These are phyloP conservation scores for Tragelaphus buxtoni DNA, from an alignment of 2,113 vertebrate species.

Conservation along the genomic window DNA sequence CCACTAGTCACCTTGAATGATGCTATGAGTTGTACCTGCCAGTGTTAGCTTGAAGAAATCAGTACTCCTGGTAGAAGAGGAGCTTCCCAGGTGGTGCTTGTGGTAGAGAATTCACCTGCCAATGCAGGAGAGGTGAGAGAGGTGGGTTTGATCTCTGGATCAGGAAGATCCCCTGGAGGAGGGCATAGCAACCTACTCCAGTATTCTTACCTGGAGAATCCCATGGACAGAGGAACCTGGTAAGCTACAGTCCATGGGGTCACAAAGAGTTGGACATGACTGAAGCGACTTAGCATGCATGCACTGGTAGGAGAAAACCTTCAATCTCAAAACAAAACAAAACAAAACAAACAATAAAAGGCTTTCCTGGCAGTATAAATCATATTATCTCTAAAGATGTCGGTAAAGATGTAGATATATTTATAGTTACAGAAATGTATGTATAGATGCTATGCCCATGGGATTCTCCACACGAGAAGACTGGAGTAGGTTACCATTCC, in stretches of 20 bases:
- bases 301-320: background rate
- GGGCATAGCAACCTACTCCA: background rate
- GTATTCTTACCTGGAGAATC: background rate
- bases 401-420: background rate
- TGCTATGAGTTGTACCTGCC: background rate
- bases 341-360: background rate
- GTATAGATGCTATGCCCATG: background rate
- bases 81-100: background rate
- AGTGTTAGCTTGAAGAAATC: background rate
- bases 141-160: background rate
- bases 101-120: background rate
- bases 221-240: background rate
- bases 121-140: background rate
- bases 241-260: background rate
- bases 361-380: background rate
- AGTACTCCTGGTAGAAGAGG: background rate
- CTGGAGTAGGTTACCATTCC: background rate
- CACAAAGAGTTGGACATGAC: background rate
- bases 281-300: background rate
- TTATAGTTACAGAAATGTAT: background rate
- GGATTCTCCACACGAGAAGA: background rate
- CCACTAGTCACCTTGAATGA: background rate
- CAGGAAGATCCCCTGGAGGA: background rate
- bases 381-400: background rate
- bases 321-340: background rate